Evolutionary conservation across 92 coral and sea anemone species (phyloP), one percentile per base, ranked within the genome.

Genomic region (Chrysogorgia sp.): DNA sequence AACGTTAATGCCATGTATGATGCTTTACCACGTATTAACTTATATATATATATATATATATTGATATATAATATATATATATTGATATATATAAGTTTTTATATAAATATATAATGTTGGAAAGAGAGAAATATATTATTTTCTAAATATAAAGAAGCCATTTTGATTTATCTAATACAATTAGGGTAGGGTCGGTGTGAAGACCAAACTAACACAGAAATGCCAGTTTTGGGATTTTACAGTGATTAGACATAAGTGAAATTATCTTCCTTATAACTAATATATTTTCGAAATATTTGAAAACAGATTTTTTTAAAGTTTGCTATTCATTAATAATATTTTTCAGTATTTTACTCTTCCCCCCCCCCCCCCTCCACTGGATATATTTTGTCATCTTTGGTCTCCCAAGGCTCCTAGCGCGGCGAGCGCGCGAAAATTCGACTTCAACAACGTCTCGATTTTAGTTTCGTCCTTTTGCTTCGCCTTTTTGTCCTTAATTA

Each of bases 401-500:
- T 5, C 6, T 37, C 6, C 43, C 43, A 37, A 37, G 43, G n/a
- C n/a, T 37, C 43, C 12, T 37, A 37, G 52, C 22, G 7, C 40
- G 19, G 7, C 40, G 19, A 45, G 52, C 64, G 79, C 79, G 79
- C 65, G 79, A 4, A 72, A 72, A 52, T 56, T 72, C 50, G 34
- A 72, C 56, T 45, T 28, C 43, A 15, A 31, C 23, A 47, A 37
- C 43, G 43, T 37, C 59, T 52, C 17, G 24, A 8, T 19, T 41
- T 25, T 6, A 71, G 29, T 47, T 71, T 35, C n/a, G n/a, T n/a
- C n/a, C 41, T 7, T 45, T 33, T 45, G 33, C 2, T 22, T 32
- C 10, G 17, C 0, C 14, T 24, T 68, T 68, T 33, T 68, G 13
- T 69, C 7, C 40, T 35, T 1, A 65, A 35, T 23, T 68, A 24